Base-by-base conservation (phyloP, 2,888 invertebrate species). In the Sinhomidia bicolor region DNA sequence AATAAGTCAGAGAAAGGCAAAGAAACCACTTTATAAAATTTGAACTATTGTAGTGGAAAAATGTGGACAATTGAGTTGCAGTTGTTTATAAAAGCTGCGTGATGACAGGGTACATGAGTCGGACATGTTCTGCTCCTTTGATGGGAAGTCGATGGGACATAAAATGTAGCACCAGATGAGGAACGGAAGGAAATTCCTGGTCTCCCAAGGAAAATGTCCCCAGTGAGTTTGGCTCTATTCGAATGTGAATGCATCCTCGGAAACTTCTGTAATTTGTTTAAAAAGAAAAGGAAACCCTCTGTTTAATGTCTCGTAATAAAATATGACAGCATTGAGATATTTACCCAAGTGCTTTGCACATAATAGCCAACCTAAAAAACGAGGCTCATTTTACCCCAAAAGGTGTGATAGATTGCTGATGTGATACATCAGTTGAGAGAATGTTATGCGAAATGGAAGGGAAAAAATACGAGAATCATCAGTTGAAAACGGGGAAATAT, bases 201-300 rank as follows among this genome's bases (percentile, higher is more conserved):
- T 97, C 97, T 5, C 99, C 99, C 92, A 99, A 94, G 82, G 98
- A 97, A 93, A 96, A 99, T 88, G 96, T 96, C 88, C 97, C 97
- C 83, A 96, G 95, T 14, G 94, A 94, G 93, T 96, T 95, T 92
- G 96, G 96, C 93, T 97, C 97, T 91, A 99, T 99, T 92, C 98
- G 96, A 97, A 99, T 98, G 94, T 99, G 99, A 97, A 99, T 98
- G 93, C 98, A 98, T 78, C 99, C 98, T 93, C 97, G 96, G 82
- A 97, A 97, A 93, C 98, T 98, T 94, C 99, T 99, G 94, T 20
- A 86, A 71, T 26, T 41, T 23, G 23, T 9, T 12, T 10, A 81
- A 29, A 62, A 23, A 60, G 51, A 62, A n/a, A 82, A 68, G n/a
- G 23, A 17, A 36, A 41, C 44, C n/a, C 6, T 54, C 5, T 54